Percentiles rank a stretch among this genome's conserved stretches.
Evolutionary conservation across 2,113 vertebrate genomes (phyloP).

Genomic region (Lipophrys pholis): DNA sequence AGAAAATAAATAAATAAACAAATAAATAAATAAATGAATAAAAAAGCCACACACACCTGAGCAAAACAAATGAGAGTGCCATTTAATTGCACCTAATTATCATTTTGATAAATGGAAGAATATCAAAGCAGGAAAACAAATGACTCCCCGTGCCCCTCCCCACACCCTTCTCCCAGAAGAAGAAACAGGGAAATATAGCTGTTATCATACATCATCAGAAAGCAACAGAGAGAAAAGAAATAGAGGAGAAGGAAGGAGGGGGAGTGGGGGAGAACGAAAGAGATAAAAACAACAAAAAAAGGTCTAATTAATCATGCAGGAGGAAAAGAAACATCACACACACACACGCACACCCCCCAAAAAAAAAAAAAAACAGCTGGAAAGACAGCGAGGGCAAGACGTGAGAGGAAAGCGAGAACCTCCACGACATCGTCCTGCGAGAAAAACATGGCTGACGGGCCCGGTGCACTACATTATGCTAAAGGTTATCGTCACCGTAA

Average conservation of each 20-base stretch:
- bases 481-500: conserved; percentile 83
- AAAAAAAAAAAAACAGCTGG: conserved; percentile 56
- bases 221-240: conserved; percentile 59
- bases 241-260: background rate
- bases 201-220: conserved; percentile 83
- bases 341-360: background rate
- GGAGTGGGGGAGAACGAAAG: conserved; percentile 26
- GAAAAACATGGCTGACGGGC: conserved; percentile 69
- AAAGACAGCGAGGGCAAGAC: conserved; percentile 60
- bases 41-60: conserved; percentile 81
- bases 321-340: conserved; percentile 29
- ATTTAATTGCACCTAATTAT: conserved; percentile 89
- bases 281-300: conserved; percentile 69
- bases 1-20: conserved; percentile 46
- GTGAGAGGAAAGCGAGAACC: conserved; percentile 72
- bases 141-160: conserved; percentile 71
- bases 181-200: conserved; percentile 74
- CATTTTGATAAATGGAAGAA: conserved; percentile 90
- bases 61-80: conserved; percentile 87
- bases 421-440: conserved; percentile 67
- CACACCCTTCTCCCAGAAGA: conserved; percentile 73
- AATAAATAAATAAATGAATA: conserved; percentile 36
- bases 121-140: conserved; percentile 84
- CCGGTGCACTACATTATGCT: conserved; percentile 76
- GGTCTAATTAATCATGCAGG: conserved; percentile 77